phyloP scores from a whole-genome alignment of 2,113 vertebrate species.

The Lamprologus ornatipinnis region DNA sequence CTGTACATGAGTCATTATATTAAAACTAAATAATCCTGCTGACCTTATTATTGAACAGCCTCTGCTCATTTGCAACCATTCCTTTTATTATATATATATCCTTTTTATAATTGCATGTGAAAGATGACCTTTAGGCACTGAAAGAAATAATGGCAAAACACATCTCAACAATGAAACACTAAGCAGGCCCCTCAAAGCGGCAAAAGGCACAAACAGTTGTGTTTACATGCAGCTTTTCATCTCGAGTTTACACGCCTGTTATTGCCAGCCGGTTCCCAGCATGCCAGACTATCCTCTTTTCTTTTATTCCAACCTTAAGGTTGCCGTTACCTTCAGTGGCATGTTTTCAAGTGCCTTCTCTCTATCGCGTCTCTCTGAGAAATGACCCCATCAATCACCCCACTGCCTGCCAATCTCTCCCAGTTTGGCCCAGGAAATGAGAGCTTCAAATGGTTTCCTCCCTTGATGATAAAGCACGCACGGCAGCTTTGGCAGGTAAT shows the following conservation, averaged over 20 bases:
- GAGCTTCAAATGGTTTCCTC: constrained; percentile 23
- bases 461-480: constrained; percentile 12
- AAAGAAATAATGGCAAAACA: not conserved
- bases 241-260: not conserved
- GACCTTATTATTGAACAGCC: not conserved
- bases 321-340: not conserved
- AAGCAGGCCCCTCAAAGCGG: not conserved
- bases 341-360: not conserved
- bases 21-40: not conserved
- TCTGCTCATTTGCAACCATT: not conserved
- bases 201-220: not conserved
- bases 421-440: constrained; percentile 27
- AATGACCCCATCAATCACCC: constrained; percentile 1
- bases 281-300: not conserved
- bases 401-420: constrained; percentile 3
- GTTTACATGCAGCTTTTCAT: not conserved
- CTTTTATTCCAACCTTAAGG: not conserved
- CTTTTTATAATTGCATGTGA: not conserved
- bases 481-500: constrained; percentile 15
- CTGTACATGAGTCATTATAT: not conserved
- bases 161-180: not conserved
- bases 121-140: not conserved
- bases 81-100: not conserved
- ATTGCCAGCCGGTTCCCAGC: not conserved
- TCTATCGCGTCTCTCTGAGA: not conserved